phyloP scores from a whole-genome alignment of 1,140 invertebrate genomes.

The Homalodisca vitripennis region DNA sequence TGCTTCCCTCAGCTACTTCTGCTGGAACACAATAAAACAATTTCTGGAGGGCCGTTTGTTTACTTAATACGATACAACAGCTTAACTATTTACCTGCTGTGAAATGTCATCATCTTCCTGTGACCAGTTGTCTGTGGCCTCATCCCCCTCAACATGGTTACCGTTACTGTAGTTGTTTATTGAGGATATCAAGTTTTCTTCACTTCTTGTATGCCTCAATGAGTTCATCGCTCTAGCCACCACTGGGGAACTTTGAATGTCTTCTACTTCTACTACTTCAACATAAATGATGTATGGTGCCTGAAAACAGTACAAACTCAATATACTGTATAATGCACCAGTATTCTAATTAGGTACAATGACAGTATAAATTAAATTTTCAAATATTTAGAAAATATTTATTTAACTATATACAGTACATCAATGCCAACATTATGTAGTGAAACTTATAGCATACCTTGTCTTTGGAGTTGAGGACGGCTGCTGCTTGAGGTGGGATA shows the following conservation, averaged over 20 bases:
- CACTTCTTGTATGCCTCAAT: conserved; percentile 87
- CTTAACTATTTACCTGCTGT: conserved; percentile 66
- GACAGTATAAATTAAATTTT: no score
- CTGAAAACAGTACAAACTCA: conserved; percentile 52
- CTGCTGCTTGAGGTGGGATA: conserved; percentile 91
- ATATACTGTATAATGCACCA: no score
- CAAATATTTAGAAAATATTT: no score
- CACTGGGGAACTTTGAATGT: conserved; percentile 76
- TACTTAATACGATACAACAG: no score
- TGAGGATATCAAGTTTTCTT: conserved; percentile 72
- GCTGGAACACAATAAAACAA: no score
- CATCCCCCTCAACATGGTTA: conserved; percentile 53
- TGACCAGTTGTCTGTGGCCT: conserved; percentile 80
- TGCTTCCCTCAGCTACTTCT: no score
- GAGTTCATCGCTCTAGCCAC: conserved; percentile 74
- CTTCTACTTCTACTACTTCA: conserved; percentile 91
- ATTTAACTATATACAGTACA: no score
- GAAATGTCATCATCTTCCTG: conserved; percentile 95
- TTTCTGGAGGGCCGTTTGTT: no score
- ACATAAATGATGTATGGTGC: conserved; percentile 98
- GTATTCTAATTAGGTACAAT: no score
- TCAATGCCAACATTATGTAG: no score
- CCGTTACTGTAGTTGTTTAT: conserved; percentile 49
- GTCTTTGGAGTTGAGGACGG: conserved; percentile 98
- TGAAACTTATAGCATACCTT: no score